Conservation (phyloP, 2,888 invertebrate genomes). For the Ormyrus labotus region DNA sequence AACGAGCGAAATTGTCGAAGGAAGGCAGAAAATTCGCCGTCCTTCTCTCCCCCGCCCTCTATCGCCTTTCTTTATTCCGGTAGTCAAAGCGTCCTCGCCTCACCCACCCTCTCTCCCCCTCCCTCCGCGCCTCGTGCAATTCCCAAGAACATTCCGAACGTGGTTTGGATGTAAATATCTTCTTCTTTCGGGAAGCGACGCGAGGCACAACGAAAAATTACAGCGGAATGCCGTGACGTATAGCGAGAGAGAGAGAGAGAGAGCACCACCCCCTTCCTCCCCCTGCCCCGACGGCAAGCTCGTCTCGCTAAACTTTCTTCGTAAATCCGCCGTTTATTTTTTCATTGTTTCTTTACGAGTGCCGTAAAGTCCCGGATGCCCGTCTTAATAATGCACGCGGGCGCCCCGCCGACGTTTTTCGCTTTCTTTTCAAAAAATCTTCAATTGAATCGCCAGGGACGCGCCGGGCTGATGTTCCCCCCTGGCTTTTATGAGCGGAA, state of each 20-base stretch:
- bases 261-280: background rate
- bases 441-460: background rate
- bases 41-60: constrained; percentile 8
- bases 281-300: background rate
- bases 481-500: background rate
- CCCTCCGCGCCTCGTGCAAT: constrained; percentile 54
- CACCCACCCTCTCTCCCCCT: constrained; percentile 49
- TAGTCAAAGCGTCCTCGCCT: constrained; percentile 52
- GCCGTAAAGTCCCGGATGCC: background rate
- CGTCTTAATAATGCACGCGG: background rate
- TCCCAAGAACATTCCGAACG: constrained; percentile 66
- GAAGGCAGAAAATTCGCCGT: constrained; percentile 33
- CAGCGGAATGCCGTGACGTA: constrained; percentile 37
- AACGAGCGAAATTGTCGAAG: constrained; percentile 50
- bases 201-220: constrained; percentile 50
- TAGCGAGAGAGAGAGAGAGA: background rate
- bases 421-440: background rate
- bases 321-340: constrained; percentile 28
- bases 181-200: constrained; percentile 38
- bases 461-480: background rate
- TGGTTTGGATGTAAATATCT: constrained; percentile 72
- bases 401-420: background rate
- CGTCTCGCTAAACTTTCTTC: constrained; percentile 3
- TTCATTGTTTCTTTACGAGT: constrained; percentile 24
- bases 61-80: constrained; percentile 54